These are phyloP conservation scores for Gopherus evgoodei DNA, from an alignment of 2,113 vertebrate species.

Conservation along the genomic window DNA sequence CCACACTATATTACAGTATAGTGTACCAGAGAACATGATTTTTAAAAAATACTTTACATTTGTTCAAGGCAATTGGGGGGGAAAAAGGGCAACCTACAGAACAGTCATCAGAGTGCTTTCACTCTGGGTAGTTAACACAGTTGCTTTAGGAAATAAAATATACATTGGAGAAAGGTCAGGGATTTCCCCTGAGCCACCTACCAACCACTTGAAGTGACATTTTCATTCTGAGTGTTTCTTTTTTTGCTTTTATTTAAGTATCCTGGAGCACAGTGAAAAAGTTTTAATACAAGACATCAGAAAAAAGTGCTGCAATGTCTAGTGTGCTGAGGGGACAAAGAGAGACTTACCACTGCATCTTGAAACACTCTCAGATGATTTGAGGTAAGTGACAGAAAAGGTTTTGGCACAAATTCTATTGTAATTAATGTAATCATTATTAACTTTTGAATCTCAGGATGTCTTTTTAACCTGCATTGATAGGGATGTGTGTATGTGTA, in stretches of 20 bases:
- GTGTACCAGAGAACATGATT: fast-evolving
- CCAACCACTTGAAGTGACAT: slow-evolving; percentile 73
- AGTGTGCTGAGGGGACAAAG: slow-evolving; percentile 29
- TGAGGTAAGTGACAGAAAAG: slow-evolving; percentile 74
- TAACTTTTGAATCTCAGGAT: slow-evolving; percentile 1
- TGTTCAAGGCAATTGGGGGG: neutral
- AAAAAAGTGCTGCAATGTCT: slow-evolving; percentile 55
- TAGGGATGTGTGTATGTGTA: neutral
- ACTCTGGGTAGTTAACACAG: slow-evolving; percentile 53
- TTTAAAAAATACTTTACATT: slow-evolving; percentile 25
- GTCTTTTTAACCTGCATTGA: neutral
- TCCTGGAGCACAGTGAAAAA: slow-evolving; percentile 66
- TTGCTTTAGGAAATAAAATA: slow-evolving; percentile 74
- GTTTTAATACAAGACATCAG: slow-evolving; percentile 65
- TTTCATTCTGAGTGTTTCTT: slow-evolving; percentile 76
- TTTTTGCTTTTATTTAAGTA: slow-evolving; percentile 77
- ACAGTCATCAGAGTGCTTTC: slow-evolving; percentile 32
- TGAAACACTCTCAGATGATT: slow-evolving; percentile 50
- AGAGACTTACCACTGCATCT: slow-evolving; percentile 52
- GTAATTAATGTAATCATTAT: slow-evolving; percentile 34
- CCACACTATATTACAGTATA: neutral
- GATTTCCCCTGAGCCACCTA: slow-evolving; percentile 78
- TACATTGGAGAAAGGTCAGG: slow-evolving; percentile 71
- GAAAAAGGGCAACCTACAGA: slow-evolving; percentile 24
- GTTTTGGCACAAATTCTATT: slow-evolving; percentile 31